These are phyloP conservation scores for Coenonympha arcania DNA, from an alignment of 2,888 invertebrate genomes.

Conservation along the genomic window DNA sequence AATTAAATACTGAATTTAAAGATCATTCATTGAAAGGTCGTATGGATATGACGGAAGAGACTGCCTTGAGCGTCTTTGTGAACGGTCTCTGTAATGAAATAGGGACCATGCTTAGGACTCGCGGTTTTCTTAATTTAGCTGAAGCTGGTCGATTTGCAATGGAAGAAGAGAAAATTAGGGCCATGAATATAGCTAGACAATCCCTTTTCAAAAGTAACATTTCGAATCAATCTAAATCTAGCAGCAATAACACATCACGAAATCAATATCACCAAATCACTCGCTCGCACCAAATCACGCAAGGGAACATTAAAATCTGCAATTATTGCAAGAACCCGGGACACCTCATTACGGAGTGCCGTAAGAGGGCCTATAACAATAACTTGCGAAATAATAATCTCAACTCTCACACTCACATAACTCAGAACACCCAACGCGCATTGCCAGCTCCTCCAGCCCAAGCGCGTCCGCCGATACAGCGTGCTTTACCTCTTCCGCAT, in stretches of 20 bases:
- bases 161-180: constrained; percentile 22
- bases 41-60: too few species aligned
- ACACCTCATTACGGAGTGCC: constrained; percentile 17
- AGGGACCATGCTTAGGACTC: not conserved
- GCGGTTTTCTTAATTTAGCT: not conserved
- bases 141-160: constrained; percentile 17
- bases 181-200: constrained; percentile 20
- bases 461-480: not conserved
- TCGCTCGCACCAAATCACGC: too few species aligned
- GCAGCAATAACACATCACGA: not conserved
- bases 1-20: not conserved
- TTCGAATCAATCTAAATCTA: not conserved
- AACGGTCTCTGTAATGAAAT: not conserved
- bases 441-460: not conserved
- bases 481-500: not conserved
- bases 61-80: not conserved
- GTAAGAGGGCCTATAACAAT: constrained; percentile 19
- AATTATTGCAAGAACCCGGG: constrained; percentile 19
- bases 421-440: not conserved
- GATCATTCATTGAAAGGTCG: not conserved
- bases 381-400: not conserved
- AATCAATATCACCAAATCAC: not conserved
- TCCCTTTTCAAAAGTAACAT: constrained; percentile 8
- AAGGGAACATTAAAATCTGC: constrained; percentile 15
- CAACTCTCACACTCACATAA: too few species aligned